These are phyloP conservation scores for Petrolisthes manimaculis DNA, from an alignment of 2,888 invertebrate genomes.

Conservation along the genomic window DNA sequence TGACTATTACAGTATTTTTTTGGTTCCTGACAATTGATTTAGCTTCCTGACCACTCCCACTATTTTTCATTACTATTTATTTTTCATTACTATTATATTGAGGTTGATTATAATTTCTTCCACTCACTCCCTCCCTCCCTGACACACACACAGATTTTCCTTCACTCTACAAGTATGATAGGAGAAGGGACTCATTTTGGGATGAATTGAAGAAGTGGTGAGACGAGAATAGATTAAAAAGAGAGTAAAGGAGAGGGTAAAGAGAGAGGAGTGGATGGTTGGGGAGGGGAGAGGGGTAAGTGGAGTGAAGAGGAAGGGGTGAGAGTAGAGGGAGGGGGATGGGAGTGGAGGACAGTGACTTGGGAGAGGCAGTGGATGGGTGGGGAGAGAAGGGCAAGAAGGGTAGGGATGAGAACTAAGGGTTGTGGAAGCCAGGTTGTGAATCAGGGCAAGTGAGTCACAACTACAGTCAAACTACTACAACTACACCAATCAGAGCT, in stretches of 20 bases:
- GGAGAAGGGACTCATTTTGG: neutral
- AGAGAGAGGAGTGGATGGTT: too few species aligned
- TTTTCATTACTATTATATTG: neutral
- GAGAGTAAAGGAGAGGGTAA: neutral
- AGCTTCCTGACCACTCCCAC: too few species aligned
- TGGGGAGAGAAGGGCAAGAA: neutral
- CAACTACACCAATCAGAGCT: neutral
- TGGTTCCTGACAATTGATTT: too few species aligned
- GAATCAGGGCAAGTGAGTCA: neutral
- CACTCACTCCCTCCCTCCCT: too few species aligned
- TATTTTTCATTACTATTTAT: too few species aligned
- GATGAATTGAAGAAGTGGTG: neutral
- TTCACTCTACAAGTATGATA: too few species aligned
- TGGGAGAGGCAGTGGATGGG: neutral
- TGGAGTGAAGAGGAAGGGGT: neutral
- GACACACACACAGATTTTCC: too few species aligned
- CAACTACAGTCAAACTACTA: neutral
- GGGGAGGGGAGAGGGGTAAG: too few species aligned
- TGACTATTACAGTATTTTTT: neutral
- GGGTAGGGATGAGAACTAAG: neutral
- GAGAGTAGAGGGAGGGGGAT: neutral
- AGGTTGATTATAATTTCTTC: too few species aligned
- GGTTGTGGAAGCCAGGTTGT: neutral
- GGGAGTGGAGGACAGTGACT: neutral
- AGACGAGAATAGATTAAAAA: too few species aligned